Evolutionary conservation across 2,113 vertebrate species (phyloP).

Genomic region (Tetraodon nigroviridis): DNA sequence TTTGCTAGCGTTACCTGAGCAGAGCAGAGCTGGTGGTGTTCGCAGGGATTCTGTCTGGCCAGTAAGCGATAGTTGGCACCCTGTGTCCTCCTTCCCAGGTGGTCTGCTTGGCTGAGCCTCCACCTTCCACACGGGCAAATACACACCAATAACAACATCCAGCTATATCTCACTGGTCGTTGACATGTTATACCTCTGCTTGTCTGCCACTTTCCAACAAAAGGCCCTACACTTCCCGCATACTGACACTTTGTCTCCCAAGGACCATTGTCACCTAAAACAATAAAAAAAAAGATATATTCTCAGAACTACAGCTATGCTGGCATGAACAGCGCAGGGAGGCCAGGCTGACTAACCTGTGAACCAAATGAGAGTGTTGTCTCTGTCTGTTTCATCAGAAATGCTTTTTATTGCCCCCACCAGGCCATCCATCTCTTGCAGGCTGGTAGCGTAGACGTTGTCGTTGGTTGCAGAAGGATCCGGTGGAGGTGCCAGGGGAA

Average conservation of each 20-base stretch:
- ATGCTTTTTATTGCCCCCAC: constrained; percentile 78
- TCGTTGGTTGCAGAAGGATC: background rate
- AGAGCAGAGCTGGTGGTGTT: constrained; percentile 77
- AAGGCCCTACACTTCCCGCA: constrained; percentile 84
- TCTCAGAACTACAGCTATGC: background rate
- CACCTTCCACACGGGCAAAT: constrained; percentile 73
- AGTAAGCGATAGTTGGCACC: constrained; percentile 85
- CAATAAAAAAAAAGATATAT: constrained; percentile 1
- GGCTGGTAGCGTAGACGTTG: constrained; percentile 68
- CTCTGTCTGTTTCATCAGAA: constrained; percentile 62
- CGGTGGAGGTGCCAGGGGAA: constrained; percentile 79
- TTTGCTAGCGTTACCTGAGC: constrained; percentile 78
- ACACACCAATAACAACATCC: background rate
- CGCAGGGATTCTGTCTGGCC: constrained; percentile 80
- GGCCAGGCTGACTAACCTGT: constrained; percentile 71
- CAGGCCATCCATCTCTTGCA: constrained; percentile 86
- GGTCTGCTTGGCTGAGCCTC: constrained; percentile 87
- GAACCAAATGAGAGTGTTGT: constrained; percentile 89
- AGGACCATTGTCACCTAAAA: constrained; percentile 92
- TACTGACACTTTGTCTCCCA: constrained; percentile 95
- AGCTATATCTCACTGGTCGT: background rate
- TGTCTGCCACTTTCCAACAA: constrained; percentile 84
- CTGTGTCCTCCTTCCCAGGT: constrained; percentile 97
- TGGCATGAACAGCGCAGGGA: background rate
- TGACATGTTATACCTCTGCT: constrained; percentile 74